These are phyloP conservation scores for Channa maculata DNA, from an alignment of 2,113 vertebrate species.

Conservation along the genomic window DNA sequence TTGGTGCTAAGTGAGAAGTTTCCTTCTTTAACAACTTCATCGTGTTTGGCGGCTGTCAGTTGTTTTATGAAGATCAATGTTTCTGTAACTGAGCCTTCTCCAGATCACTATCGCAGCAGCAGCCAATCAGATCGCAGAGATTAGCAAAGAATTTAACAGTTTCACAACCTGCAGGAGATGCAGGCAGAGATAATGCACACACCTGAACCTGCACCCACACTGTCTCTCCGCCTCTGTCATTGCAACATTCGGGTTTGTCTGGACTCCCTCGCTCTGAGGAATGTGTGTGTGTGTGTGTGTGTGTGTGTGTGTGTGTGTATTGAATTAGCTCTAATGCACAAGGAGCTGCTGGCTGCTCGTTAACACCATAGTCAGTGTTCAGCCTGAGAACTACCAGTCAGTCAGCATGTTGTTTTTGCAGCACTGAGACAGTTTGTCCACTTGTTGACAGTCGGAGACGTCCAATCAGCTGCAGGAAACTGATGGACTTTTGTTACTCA, in stretches of 20 bases:
- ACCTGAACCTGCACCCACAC: neutral
- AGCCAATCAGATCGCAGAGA: conserved; percentile 38
- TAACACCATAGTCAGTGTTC: conserved; percentile 24
- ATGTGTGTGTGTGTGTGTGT: conserved; percentile 17
- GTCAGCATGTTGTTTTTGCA: conserved; percentile 20
- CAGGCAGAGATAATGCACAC: conserved; percentile 1
- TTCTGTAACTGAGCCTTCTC: neutral
- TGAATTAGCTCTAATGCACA: conserved; percentile 41
- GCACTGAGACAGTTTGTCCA: conserved; percentile 17
- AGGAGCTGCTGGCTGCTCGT: conserved; percentile 21
- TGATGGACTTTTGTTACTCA: neutral
- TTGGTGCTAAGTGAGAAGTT: too few species aligned
- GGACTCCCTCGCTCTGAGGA: neutral
- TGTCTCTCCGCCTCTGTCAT: neutral
- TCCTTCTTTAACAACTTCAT: too few species aligned
- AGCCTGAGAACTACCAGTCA: neutral
- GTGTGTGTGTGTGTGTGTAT: conserved; percentile 7
- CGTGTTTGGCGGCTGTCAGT: too few species aligned
- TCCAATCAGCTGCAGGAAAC: conserved; percentile 30
- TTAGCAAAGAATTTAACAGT: neutral
- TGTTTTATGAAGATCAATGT: too few species aligned
- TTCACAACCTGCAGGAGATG: conserved; percentile 23
- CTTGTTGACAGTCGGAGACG: neutral
- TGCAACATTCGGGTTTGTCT: conserved; percentile 24
- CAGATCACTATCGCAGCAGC: conserved; percentile 10